These are phyloP conservation scores for Holacanthus passer DNA, from an alignment of 2,113 vertebrate genomes.

Conservation along the genomic window DNA sequence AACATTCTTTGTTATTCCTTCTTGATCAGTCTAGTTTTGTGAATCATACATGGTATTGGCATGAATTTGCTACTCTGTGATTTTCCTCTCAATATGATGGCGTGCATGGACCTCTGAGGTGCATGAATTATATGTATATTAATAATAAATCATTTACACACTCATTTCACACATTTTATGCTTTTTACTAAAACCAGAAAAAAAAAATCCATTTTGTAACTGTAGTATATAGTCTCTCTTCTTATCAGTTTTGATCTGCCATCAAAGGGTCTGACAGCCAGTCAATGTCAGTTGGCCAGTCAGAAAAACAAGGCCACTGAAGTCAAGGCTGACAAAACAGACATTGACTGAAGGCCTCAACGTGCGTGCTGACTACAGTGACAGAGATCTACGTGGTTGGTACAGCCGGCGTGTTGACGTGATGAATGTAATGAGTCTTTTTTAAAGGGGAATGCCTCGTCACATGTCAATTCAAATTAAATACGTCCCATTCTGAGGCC, in stretches of 20 bases:
- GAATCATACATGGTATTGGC: not conserved
- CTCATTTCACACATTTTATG: not conserved
- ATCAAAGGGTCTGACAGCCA: conserved; percentile 21
- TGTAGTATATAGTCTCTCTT: not conserved
- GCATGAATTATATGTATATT: not conserved
- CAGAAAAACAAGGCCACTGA: conserved; percentile 57
- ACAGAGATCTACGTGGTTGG: conserved; percentile 7
- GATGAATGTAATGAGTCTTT: conserved; percentile 21
- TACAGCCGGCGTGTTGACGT: conserved; percentile 11
- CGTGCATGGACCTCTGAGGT: not conserved
- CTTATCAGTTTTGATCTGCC: conserved; percentile 19
- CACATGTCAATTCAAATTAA: not conserved
- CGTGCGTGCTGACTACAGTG: conserved; percentile 2
- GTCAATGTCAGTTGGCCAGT: conserved; percentile 31
- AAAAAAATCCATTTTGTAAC: not conserved
- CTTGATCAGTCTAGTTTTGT: not conserved
- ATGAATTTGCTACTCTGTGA: not conserved
- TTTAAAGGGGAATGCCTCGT: not conserved
- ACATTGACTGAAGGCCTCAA: conserved; percentile 48
- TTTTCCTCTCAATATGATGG: not conserved
- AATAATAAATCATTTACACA: not conserved
- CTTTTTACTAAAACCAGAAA: not conserved
- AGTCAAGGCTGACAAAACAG: conserved; percentile 67
- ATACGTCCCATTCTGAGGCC: not conserved
- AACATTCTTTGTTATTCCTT: not conserved